Evolutionary conservation across 2,888 invertebrate genomes (phyloP).

Genomic region (Epistrophe eligans): DNA sequence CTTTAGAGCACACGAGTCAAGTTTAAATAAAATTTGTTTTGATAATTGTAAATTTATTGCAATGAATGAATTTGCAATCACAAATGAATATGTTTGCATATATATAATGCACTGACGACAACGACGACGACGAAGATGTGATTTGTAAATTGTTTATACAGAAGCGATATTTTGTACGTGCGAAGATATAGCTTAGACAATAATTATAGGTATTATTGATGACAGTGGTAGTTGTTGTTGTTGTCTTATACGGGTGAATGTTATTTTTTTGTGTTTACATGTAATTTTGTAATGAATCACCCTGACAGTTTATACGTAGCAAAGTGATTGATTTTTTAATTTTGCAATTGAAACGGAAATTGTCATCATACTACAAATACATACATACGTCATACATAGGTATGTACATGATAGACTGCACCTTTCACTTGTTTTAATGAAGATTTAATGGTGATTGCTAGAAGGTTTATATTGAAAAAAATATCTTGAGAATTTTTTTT

Average conservation of each 20-base stretch:
- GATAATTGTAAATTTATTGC: slow-evolving; percentile 4
- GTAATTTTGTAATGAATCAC: slow-evolving; percentile 24
- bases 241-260: slow-evolving; percentile 8
- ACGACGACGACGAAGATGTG: background rate
- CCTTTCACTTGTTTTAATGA: background rate
- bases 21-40: slow-evolving; percentile 34
- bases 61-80: slow-evolving; percentile 39
- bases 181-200: background rate
- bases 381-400: no score
- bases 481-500: background rate
- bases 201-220: background rate
- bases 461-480: background rate
- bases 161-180: slow-evolving; percentile 33
- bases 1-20: slow-evolving; percentile 24
- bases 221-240: slow-evolving; percentile 1
- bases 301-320: slow-evolving; percentile 17
- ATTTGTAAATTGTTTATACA: slow-evolving; percentile 29
- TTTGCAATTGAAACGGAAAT: slow-evolving; percentile 43
- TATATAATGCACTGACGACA: background rate
- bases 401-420: background rate
- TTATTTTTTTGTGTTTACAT: background rate
- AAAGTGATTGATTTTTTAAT: slow-evolving; percentile 22
- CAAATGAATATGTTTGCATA: background rate
- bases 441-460: slow-evolving; percentile 25
- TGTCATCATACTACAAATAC: background rate